These are phyloP conservation scores for Lethrus apterus DNA, from an alignment of 1,140 invertebrate genomes.

Conservation along the genomic window DNA sequence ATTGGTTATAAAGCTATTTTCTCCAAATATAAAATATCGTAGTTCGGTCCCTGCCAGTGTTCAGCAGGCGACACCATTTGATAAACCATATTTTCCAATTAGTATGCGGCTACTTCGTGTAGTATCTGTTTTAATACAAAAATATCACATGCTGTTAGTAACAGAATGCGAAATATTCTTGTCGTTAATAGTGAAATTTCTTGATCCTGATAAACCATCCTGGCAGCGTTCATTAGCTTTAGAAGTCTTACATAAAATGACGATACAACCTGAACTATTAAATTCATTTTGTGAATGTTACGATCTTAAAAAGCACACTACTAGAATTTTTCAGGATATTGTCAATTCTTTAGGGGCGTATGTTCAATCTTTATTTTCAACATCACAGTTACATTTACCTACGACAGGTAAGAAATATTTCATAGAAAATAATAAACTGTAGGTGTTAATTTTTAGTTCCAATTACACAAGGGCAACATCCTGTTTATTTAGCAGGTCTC, in stretches of 20 bases:
- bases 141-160: slow-evolving; percentile 89
- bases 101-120: slow-evolving; percentile 90
- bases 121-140: slow-evolving; percentile 86
- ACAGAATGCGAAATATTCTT: slow-evolving; percentile 99
- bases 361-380: slow-evolving; percentile 89
- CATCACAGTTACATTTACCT: slow-evolving; percentile 48
- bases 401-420: slow-evolving; percentile 34
- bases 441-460: slow-evolving; percentile 27
- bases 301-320: slow-evolving; percentile 87
- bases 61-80: slow-evolving; percentile 57
- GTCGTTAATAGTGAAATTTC: slow-evolving; percentile 92
- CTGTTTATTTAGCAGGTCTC: slow-evolving; percentile 58
- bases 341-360: slow-evolving; percentile 91
- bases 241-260: slow-evolving; percentile 93
- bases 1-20: slow-evolving; percentile 95
- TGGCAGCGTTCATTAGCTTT: slow-evolving; percentile 94
- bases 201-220: slow-evolving; percentile 90
- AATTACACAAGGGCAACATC: slow-evolving; percentile 53
- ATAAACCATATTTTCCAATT: slow-evolving; percentile 95
- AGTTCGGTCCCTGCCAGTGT: slow-evolving; percentile 47
- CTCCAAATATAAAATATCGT: slow-evolving; percentile 89
- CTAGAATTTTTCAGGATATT: slow-evolving; percentile 91
- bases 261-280: slow-evolving; percentile 77
- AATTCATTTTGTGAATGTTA: slow-evolving; percentile 91
- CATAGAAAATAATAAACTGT: slow-evolving; percentile 1